These are phyloP conservation scores for Caenorhabditis brenneri DNA, from an alignment of 1,140 invertebrate species.

Conservation along the genomic window DNA sequence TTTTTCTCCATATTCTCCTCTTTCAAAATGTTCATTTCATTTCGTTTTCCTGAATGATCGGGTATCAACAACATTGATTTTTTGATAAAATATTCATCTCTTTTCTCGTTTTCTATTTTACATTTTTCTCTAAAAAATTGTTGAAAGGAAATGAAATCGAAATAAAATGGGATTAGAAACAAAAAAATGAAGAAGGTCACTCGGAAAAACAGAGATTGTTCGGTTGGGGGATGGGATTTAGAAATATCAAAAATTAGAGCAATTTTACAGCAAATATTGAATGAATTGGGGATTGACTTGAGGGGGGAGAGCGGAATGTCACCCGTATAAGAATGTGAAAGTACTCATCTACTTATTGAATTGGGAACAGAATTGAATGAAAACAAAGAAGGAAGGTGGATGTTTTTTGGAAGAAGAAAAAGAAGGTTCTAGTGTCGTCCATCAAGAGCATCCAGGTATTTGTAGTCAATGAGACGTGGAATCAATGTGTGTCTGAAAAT, in stretches of 20 bases:
- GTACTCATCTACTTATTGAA: constrained; percentile 30
- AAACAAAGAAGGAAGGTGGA: too few species aligned
- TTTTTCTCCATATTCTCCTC: background rate
- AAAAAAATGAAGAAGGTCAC: background rate
- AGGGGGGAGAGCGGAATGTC: constrained; percentile 9
- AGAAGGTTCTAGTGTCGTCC: constrained; percentile 72
- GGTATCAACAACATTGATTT: background rate
- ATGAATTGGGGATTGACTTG: background rate
- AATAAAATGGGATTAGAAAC: background rate
- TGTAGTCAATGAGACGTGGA: constrained; percentile 76
- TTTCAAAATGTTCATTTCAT: constrained; percentile 30
- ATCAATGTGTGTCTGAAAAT: constrained; percentile 75
- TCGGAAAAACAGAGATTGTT: constrained; percentile 3
- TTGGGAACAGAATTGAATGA: background rate
- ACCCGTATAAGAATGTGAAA: constrained; percentile 15
- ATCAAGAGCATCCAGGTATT: constrained; percentile 76
- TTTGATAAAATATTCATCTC: constrained; percentile 8
- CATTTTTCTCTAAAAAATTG: background rate
- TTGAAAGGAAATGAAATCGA: constrained; percentile 24
- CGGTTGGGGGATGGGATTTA: background rate
- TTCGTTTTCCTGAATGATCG: background rate
- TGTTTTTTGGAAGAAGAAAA: background rate
- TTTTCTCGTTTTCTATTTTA: constrained; percentile 1
- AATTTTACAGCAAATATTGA: constrained; percentile 4
- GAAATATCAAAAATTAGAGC: background rate